phyloP scores from a whole-genome alignment of 2,888 invertebrate genomes.

The Odontomyia ornata region DNA sequence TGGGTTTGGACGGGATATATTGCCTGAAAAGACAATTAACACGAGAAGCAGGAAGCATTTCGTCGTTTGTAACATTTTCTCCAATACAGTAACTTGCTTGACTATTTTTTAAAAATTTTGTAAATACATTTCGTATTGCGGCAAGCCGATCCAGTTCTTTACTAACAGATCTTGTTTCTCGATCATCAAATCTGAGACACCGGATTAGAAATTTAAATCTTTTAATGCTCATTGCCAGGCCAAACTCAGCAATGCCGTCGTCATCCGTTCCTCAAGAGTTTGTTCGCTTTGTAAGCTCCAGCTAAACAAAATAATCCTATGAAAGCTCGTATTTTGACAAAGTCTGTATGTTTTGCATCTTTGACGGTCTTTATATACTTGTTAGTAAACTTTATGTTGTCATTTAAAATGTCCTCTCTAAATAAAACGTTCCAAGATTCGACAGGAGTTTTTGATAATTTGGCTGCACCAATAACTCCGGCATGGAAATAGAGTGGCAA shows the following conservation, averaged over 20 bases:
- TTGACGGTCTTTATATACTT: neutral
- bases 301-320: neutral
- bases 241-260: neutral
- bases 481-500: no score
- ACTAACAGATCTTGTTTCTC: no score
- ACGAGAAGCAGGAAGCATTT: neutral
- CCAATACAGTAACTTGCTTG: neutral
- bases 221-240: neutral
- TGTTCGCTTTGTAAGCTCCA: neutral
- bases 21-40: neutral
- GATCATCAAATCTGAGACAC: no score
- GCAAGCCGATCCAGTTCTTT: constrained; percentile 9
- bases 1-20: neutral
- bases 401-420: neutral
- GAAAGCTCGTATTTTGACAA: neutral
- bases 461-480: neutral
- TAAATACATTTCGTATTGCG: neutral
- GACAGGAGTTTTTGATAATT: neutral
- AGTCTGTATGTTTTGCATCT: neutral
- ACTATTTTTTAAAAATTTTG: neutral
- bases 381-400: neutral
- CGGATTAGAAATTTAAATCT: no score
- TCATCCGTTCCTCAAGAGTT: neutral
- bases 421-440: neutral
- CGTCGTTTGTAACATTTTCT: neutral